phyloP scores from a whole-genome alignment of 2,113 vertebrate genomes.

The Xenopus laevis region DNA sequence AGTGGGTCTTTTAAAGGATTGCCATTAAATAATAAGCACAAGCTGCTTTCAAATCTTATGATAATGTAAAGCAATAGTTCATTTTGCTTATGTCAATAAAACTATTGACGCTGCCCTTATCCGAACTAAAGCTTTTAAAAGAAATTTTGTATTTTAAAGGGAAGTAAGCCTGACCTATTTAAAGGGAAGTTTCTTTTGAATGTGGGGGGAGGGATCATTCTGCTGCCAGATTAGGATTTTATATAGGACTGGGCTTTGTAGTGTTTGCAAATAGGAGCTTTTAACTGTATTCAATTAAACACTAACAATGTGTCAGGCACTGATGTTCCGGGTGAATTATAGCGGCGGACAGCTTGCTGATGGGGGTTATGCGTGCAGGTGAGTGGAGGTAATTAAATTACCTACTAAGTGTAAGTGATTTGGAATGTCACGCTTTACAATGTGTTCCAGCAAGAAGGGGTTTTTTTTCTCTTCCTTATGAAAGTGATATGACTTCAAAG shows the following conservation, averaged over 20 bases:
- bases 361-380: constrained; percentile 23
- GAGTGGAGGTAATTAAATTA: constrained; percentile 48
- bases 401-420: constrained; percentile 27
- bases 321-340: constrained; percentile 29
- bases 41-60: too few species aligned
- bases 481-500: constrained; percentile 54
- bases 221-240: neutral
- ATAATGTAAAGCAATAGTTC: too few species aligned
- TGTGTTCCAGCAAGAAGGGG: constrained; percentile 23
- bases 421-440: constrained; percentile 36
- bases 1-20: too few species aligned
- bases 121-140: too few species aligned
- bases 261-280: neutral
- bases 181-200: too few species aligned
- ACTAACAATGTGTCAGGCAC: neutral
- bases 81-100: too few species aligned
- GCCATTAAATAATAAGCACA: too few species aligned
- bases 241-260: neutral
- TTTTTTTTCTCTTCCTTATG: constrained; percentile 29
- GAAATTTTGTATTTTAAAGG: too few species aligned
- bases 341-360: constrained; percentile 15
- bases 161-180: too few species aligned
- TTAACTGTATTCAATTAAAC: neutral
- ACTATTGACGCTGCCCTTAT: too few species aligned
- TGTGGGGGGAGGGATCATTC: too few species aligned